Evolutionary conservation across 2,113 vertebrate species (phyloP).

Genomic region (Lagopus muta): DNA sequence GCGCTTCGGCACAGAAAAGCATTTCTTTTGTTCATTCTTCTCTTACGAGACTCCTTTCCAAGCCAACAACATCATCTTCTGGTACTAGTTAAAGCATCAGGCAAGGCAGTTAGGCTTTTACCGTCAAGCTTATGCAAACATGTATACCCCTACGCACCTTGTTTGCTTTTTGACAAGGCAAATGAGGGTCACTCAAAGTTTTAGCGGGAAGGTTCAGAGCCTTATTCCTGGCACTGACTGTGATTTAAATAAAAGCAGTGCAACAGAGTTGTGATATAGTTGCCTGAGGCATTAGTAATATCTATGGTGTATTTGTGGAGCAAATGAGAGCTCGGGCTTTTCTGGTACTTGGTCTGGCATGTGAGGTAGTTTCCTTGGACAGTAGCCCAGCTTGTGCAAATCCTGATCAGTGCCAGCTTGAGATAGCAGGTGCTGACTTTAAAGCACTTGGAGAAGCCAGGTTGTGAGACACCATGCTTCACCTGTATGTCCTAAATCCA

Average conservation of each 20-base stretch:
- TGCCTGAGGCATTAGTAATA: not conserved
- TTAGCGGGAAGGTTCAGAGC: not conserved
- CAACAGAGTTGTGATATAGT: not conserved
- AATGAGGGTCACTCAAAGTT: not conserved
- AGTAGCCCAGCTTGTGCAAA: not conserved
- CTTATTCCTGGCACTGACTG: not conserved
- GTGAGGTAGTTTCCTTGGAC: not conserved
- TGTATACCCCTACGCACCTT: fast-evolving
- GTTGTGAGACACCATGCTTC: not conserved
- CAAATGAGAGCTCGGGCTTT: not conserved
- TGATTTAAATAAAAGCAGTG: not conserved
- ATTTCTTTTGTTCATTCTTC: not conserved
- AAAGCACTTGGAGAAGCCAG: not conserved
- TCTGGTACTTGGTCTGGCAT: not conserved
- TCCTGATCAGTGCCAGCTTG: not conserved
- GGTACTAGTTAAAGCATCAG: not conserved
- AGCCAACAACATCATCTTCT: not conserved
- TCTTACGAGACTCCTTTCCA: not conserved
- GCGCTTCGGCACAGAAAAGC: not conserved
- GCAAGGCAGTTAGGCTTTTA: not conserved
- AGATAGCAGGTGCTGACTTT: not conserved
- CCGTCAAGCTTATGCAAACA: not conserved
- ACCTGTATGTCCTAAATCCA: not conserved
- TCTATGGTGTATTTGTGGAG: not conserved
- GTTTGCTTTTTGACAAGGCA: not conserved